These are phyloP conservation scores for Hipposideros larvatus DNA, from an alignment of 2,797 vertebrate species.

Conservation along the genomic window DNA sequence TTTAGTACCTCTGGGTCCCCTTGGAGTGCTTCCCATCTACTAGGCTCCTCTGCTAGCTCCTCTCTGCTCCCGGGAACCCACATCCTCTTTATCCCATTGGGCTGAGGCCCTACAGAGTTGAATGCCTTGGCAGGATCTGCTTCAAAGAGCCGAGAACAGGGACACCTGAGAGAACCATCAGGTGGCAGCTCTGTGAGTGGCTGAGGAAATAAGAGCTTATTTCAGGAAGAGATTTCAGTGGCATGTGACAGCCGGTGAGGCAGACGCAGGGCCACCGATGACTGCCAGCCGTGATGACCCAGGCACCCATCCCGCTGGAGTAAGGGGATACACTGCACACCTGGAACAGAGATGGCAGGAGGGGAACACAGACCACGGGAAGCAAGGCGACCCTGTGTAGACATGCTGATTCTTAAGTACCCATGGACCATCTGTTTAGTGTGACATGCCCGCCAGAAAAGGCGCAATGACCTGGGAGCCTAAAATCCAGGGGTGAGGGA, in stretches of 20 bases:
- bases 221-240: neutral
- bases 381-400: accelerated
- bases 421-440: no score
- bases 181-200: neutral
- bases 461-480: accelerated
- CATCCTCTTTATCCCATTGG: accelerated
- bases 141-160: accelerated
- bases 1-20: no score
- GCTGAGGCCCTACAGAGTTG: neutral
- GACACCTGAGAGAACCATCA: accelerated
- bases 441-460: neutral
- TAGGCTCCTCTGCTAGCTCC: accelerated
- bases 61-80: neutral
- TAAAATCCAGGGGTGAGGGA: accelerated
- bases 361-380: accelerated
- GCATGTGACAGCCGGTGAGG: accelerated
- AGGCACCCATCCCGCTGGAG: neutral
- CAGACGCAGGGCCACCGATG: neutral
- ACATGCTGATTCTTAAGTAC: neutral
- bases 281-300: neutral
- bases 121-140: neutral
- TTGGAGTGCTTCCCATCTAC: accelerated
- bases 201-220: neutral
- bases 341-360: neutral
- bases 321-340: no score